Base-by-base conservation (phyloP, 2,888 invertebrate genomes). In the Phyto melanocephala region DNA sequence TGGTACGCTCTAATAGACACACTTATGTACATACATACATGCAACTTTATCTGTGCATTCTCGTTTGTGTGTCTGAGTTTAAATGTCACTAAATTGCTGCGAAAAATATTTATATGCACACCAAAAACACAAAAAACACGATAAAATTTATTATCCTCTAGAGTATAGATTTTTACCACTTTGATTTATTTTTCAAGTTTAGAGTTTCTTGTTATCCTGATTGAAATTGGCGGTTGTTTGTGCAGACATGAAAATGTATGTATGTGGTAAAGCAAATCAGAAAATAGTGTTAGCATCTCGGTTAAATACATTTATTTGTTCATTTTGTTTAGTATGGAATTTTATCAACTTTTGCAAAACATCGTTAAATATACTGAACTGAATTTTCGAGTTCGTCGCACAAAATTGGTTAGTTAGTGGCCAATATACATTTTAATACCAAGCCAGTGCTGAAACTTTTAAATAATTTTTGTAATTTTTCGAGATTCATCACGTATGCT, bases 151-250 rank as follows among this genome's bases (percentile, higher is more conserved):
- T 68, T 68, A 54, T 54, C 15, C 68, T 68, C 68, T 58, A 17
- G 70, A 56, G 70, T 70, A 45, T 70, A 45, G 56, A 56, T 45
- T 42, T 58, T 24, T 56, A 45, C n/a, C 42, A 56, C 42, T 58
- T 42, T 70, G 56, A 68, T 68, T 68, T 68, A 68, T 68, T 54
- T 68, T 68, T 28, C 24, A 68, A 68, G 42, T 68, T 68, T 54
- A 54, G 42, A 54, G 42, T 68, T 24, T 54, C 52, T 67, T 37
- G 67, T 54, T 24, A 42, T 42, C 54, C 37, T 68, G 52, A 68
- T 68, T 68, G 54, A 68, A 54, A 68, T 68, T 54, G 42, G 54
- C 54, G 54, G 28, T 68, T 68, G 54, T 54, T 54, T 42, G 13
- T 40, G 17, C 24, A 20, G 24, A 42, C 42, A n/a, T 20, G 40